Evolutionary conservation across 2,113 vertebrate genomes (phyloP).

Genomic region (Microtus pennsylvanicus): DNA sequence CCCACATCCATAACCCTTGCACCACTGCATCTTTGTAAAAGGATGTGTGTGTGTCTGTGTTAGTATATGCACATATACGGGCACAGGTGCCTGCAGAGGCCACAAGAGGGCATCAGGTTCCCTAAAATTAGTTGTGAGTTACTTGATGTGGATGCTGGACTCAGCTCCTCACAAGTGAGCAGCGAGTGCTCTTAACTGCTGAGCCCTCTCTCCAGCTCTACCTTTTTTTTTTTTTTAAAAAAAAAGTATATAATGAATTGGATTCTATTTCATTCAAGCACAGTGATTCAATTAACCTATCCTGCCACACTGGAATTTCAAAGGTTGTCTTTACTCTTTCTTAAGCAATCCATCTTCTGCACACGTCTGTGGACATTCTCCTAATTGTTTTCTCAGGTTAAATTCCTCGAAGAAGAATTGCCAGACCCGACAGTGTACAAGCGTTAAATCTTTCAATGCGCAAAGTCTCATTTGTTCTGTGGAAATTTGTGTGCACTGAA

Average conservation of each 20-base stretch:
- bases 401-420: constrained; percentile 49
- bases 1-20: background rate
- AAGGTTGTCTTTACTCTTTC: constrained; percentile 8
- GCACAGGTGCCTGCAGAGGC: background rate
- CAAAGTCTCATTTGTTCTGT: background rate
- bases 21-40: background rate
- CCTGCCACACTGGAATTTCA: background rate
- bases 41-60: background rate
- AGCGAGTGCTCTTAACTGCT: background rate
- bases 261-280: constrained; percentile 27
- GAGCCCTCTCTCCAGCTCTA: background rate
- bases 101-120: background rate
- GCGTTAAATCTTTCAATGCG: background rate
- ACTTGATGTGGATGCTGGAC: background rate
- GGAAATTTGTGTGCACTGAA: constrained; percentile 26
- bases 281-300: background rate
- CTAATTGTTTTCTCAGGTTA: constrained; percentile 43
- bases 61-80: background rate
- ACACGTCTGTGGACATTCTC: background rate
- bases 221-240: background rate
- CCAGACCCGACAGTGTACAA: background rate
- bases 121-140: background rate
- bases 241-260: background rate
- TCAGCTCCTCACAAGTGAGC: background rate
- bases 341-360: background rate